phyloP scores from a whole-genome alignment of 2,888 invertebrate genomes.

The Oasisia sp. region DNA sequence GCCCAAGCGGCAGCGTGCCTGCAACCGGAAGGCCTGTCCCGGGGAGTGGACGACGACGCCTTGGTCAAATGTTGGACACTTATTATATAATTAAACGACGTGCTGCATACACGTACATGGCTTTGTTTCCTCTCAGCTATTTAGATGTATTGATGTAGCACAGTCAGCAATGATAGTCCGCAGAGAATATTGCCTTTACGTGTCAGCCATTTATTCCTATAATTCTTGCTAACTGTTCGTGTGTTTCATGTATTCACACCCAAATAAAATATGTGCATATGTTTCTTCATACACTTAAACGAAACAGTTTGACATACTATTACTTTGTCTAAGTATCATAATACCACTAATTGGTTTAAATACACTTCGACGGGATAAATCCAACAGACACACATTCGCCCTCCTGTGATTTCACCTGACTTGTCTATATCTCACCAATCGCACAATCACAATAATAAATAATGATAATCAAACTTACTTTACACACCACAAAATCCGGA shows the following conservation, averaged over 20 bases:
- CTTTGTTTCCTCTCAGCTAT: not conserved
- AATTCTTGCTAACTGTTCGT: not conserved
- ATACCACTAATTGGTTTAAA: not conserved
- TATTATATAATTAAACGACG: not conserved
- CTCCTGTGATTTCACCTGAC: too few relatives aligned
- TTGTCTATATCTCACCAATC: too few relatives aligned
- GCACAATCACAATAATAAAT: too few relatives aligned
- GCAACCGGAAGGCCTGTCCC: conserved; percentile 22
- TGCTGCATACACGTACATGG: not conserved
- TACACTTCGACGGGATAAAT: not conserved
- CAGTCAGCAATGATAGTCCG: not conserved
- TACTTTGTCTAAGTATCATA: not conserved
- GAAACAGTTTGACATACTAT: not conserved
- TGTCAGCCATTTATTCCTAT: not conserved
- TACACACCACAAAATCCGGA: too few relatives aligned
- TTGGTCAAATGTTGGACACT: not conserved
- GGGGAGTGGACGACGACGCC: not conserved
- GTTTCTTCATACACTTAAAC: not conserved
- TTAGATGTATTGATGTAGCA: not conserved
- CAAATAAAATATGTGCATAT: not conserved
- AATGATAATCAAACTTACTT: too few relatives aligned
- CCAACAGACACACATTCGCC: not conserved
- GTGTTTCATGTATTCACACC: not conserved
- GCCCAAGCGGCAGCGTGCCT: conserved; percentile 25
- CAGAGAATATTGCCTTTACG: not conserved